Conservation (phyloP, 23 tunicate genomes). For the Halocynthia roretzi region DNA sequence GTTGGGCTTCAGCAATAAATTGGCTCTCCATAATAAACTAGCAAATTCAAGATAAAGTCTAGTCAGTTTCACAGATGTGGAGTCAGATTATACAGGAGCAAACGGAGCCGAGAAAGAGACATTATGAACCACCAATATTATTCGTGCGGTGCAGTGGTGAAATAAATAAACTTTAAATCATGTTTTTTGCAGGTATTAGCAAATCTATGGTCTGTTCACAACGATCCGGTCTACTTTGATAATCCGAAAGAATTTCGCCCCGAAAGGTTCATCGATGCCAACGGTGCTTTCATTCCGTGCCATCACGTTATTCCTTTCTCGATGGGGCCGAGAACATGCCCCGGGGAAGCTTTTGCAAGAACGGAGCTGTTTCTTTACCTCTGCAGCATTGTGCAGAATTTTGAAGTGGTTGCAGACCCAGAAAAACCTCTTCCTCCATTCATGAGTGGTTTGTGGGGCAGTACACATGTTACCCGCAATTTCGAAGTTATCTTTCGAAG, state of each 20-base stretch:
- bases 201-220: slow-evolving; percentile 5
- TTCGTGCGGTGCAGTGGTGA: too few species aligned
- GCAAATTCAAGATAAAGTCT: too few species aligned
- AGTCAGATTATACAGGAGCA: too few species aligned
- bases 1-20: too few species aligned
- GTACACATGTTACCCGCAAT: slow-evolving; percentile 1
- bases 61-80: too few species aligned
- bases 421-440: background rate
- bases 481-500: background rate
- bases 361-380: slow-evolving; percentile 1
- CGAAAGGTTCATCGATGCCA: slow-evolving; percentile 4
- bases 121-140: too few species aligned
- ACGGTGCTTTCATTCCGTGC: slow-evolving; percentile 12
- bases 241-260: slow-evolving; percentile 18
- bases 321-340: slow-evolving; percentile 1
- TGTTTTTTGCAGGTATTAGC: background rate
- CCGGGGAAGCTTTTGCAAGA: slow-evolving; percentile 1
- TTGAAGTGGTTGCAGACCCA: slow-evolving; percentile 9
- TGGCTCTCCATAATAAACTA: too few species aligned
- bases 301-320: slow-evolving; percentile 7
- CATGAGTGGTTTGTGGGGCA: slow-evolving; percentile 13
- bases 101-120: too few species aligned
- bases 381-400: slow-evolving; percentile 9
- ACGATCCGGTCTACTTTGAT: slow-evolving; percentile 5
- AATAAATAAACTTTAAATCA: too few species aligned